Evolutionary conservation across 2,888 invertebrate genomes (phyloP).

Genomic region (Lasioglossum figueresi): DNA sequence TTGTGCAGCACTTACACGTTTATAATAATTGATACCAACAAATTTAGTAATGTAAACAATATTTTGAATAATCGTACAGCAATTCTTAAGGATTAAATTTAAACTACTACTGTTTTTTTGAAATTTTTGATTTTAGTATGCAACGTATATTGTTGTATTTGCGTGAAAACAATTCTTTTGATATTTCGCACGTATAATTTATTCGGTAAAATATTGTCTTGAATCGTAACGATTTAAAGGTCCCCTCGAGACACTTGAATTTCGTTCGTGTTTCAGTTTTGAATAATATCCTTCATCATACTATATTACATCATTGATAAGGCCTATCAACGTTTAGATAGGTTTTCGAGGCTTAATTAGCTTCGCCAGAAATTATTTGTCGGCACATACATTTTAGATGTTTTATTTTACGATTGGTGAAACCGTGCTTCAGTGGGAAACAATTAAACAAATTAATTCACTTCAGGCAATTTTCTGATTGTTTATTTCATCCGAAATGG

Average conservation of each 20-base stretch:
- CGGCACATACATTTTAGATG: neutral
- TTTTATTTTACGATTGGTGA: neutral
- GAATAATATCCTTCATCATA: neutral
- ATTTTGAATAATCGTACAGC: no score
- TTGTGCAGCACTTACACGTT: no score
- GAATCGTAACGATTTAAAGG: neutral
- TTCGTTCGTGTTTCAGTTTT: neutral
- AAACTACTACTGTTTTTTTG: neutral
- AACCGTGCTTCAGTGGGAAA: neutral
- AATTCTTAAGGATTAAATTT: no score
- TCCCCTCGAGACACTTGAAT: neutral
- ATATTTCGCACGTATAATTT: neutral
- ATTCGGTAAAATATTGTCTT: neutral
- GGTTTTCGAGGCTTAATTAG: neutral
- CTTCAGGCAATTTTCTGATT: neutral
- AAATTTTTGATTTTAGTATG: neutral
- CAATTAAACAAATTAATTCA: neutral
- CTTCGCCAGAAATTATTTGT: neutral
- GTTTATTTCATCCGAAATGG: no score
- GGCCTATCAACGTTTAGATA: neutral
- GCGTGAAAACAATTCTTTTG: neutral
- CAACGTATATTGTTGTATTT: no score
- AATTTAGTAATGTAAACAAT: no score
- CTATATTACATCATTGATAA: conserved; percentile 6
- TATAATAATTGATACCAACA: no score